Conservation (phyloP, 2,797 vertebrate species). For the Dromococcyx pavoninus region DNA sequence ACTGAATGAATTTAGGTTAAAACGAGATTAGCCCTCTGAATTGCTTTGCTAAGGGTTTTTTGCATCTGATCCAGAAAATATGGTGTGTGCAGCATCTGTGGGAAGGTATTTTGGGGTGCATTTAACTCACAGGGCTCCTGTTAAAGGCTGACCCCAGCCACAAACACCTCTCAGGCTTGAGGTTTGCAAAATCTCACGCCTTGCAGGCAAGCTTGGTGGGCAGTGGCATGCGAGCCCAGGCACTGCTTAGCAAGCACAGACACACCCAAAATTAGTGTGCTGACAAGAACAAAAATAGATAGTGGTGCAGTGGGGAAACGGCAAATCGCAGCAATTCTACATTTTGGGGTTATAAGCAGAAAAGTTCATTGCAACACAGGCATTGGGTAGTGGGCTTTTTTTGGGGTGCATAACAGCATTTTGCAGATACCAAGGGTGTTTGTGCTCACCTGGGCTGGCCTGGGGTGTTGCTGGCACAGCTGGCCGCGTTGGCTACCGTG, state of each 20-base stretch:
- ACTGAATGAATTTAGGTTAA: constrained; percentile 56
- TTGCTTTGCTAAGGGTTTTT: background rate
- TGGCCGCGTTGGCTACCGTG: accelerated
- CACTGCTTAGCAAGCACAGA: background rate
- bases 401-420: background rate
- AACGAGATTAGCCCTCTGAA: constrained; percentile 63
- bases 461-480: background rate
- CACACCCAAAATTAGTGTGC: background rate
- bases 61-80: constrained; percentile 7
- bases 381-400: background rate
- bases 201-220: background rate
- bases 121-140: background rate
- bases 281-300: background rate
- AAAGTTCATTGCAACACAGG: background rate
- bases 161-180: accelerated
- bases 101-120: background rate
- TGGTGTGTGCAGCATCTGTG: background rate
- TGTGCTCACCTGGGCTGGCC: background rate
- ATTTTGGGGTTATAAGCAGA: background rate
- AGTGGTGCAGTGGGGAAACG: background rate
- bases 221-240: background rate
- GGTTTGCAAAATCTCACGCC: background rate
- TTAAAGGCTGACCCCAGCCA: background rate
- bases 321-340: background rate
- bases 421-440: background rate